Conservation (phyloP, 2,113 vertebrate species). For the Cyanoderma ruficeps region DNA sequence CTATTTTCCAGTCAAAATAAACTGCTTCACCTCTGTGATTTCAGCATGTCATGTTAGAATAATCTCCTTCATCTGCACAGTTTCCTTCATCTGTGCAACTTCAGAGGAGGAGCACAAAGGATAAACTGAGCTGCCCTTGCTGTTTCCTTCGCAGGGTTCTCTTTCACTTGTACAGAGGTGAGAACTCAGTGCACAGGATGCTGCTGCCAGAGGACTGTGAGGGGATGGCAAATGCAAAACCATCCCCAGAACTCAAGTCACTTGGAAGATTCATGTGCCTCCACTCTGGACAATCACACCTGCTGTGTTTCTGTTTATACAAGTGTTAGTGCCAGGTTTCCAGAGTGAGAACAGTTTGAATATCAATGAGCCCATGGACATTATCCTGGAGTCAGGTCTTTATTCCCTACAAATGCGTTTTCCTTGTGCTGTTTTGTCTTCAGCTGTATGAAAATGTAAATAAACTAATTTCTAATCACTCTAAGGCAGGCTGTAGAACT, state of each 20-base stretch:
- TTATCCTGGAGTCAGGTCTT: background rate
- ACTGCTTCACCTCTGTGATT: background rate
- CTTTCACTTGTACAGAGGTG: background rate
- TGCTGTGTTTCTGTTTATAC: background rate
- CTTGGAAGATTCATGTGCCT: rapidly evolving
- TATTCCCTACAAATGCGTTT: background rate
- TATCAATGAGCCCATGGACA: background rate
- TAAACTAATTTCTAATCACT: background rate
- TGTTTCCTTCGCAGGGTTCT: background rate
- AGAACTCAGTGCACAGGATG: background rate
- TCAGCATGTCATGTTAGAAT: background rate
- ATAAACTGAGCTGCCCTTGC: background rate
- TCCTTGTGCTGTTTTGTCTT: background rate
- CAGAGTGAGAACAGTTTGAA: background rate
- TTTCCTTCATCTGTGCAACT: background rate
- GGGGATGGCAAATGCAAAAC: background rate
- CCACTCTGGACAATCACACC: background rate
- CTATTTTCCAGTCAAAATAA: background rate
- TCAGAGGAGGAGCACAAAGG: background rate
- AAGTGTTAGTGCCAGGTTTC: background rate
- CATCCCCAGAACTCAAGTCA: background rate
- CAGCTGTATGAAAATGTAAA: background rate
- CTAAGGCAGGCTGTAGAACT: background rate
- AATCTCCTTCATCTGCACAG: background rate
- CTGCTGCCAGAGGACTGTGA: background rate